Percentiles rank a stretch among this genome's conserved stretches.
Evolutionary conservation across 2,113 vertebrate species (phyloP).

Genomic region (Neogale vison): DNA sequence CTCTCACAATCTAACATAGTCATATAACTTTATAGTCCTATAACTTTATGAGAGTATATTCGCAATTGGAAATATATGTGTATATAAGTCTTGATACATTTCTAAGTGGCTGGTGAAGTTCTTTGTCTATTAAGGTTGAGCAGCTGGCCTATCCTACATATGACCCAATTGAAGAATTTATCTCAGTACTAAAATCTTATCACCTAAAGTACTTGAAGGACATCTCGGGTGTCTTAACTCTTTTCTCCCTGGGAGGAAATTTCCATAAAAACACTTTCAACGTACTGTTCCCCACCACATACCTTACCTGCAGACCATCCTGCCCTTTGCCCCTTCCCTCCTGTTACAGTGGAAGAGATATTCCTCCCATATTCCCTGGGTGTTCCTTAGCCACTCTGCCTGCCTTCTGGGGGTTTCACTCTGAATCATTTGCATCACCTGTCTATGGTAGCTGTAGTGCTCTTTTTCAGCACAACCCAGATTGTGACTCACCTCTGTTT

Average conservation of each 20-base stretch:
- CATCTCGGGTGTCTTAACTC: neutral
- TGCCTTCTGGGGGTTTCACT: neutral
- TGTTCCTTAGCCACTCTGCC: too few species aligned
- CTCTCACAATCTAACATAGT: neutral
- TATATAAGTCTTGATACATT: neutral
- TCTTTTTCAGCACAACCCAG: neutral
- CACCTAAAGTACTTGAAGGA: neutral
- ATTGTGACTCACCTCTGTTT: neutral
- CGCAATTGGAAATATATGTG: neutral
- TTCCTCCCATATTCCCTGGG: neutral
- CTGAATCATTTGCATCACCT: neutral
- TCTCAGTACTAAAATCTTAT: conserved; percentile 11
- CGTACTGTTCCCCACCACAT: neutral
- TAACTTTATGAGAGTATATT: neutral
- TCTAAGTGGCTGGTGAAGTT: neutral
- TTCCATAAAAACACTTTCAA: neutral
- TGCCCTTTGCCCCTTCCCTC: neutral
- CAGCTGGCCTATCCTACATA: neutral
- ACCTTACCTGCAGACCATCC: neutral
- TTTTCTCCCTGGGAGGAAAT: neutral
- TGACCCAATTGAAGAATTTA: neutral
- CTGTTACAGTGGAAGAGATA: neutral
- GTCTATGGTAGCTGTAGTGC: rapidly evolving
- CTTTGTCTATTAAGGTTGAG: neutral
- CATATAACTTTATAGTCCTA: neutral